Percentiles rank a stretch among this genome's conserved stretches.
phyloP scores from a whole-genome alignment of 2,113 vertebrate genomes.

The Mirounga angustirostris region DNA sequence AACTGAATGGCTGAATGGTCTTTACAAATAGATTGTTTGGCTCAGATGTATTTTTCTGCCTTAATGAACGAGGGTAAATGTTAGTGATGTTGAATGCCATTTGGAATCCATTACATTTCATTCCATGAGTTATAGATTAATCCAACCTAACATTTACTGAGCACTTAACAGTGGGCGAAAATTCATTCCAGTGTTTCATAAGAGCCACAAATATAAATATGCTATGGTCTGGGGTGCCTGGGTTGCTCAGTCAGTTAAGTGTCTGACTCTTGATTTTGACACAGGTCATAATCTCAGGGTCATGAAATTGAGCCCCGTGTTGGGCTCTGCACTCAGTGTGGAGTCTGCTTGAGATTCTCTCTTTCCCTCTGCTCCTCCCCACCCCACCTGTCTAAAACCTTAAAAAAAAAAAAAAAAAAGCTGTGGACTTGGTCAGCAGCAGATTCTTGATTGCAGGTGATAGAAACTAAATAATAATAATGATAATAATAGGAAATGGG shows the following conservation, averaged over 20 bases:
- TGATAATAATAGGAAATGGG: neutral
- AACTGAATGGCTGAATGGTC: neutral
- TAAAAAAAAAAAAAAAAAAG: neutral
- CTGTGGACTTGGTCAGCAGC: neutral
- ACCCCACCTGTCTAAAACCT: neutral
- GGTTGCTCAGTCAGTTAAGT: neutral
- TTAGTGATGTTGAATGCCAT: neutral
- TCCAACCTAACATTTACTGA: neutral
- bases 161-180: neutral
- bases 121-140: neutral
- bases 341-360: neutral
- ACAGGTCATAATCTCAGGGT: neutral
- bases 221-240: neutral
- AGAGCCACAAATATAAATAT: neutral
- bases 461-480: neutral
- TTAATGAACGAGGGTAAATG: conserved; percentile 33
- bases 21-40: conserved; percentile 12
- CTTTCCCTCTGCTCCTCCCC: neutral
- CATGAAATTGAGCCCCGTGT: neutral
- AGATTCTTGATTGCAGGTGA: neutral
- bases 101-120: conserved; percentile 39
- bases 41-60: conserved; percentile 2
- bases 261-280: neutral
- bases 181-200: neutral
- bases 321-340: neutral